Evolutionary conservation across 2,888 invertebrate genomes (phyloP).

Genomic region (Apodemia duryi): DNA sequence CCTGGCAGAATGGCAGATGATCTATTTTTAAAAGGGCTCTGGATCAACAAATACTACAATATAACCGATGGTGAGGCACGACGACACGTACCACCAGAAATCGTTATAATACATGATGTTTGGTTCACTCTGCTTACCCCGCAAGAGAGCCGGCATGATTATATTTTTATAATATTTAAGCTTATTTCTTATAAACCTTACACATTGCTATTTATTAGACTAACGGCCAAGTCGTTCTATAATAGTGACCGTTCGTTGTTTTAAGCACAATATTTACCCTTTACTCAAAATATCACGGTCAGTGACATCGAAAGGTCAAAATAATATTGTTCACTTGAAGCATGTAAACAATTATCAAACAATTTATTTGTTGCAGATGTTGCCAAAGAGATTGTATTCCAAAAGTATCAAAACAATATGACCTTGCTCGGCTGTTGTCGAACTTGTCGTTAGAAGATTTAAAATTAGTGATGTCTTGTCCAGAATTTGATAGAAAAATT

Average conservation of each 20-base stretch:
- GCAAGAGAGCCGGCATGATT: too few relatives aligned
- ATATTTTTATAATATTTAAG: too few relatives aligned
- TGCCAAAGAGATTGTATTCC: constrained; percentile 51
- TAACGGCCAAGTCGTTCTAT: not conserved
- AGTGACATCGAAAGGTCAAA: not conserved
- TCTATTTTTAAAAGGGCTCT: too few relatives aligned
- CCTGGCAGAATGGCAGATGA: too few relatives aligned
- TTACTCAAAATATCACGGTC: constrained; percentile 1
- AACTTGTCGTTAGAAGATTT: constrained; percentile 57
- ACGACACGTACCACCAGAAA: too few relatives aligned
- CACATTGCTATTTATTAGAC: not conserved
- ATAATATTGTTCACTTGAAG: constrained; percentile 4
- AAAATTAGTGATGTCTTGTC: constrained; percentile 64
- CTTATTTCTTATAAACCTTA: too few relatives aligned
- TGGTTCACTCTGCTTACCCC: too few relatives aligned
- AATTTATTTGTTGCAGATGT: constrained; percentile 50
- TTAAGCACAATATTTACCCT: constrained; percentile 6
- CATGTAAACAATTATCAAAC: not conserved
- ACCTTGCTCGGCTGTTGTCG: constrained; percentile 53
- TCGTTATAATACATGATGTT: too few relatives aligned
- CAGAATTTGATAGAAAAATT: constrained; percentile 73
- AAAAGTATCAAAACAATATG: constrained; percentile 53
- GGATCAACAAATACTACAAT: too few relatives aligned
- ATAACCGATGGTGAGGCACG: too few relatives aligned
- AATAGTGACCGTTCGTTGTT: not conserved